Base-by-base conservation (phyloP, 2,888 invertebrate species). In the Lissocephala sabroskyi region DNA sequence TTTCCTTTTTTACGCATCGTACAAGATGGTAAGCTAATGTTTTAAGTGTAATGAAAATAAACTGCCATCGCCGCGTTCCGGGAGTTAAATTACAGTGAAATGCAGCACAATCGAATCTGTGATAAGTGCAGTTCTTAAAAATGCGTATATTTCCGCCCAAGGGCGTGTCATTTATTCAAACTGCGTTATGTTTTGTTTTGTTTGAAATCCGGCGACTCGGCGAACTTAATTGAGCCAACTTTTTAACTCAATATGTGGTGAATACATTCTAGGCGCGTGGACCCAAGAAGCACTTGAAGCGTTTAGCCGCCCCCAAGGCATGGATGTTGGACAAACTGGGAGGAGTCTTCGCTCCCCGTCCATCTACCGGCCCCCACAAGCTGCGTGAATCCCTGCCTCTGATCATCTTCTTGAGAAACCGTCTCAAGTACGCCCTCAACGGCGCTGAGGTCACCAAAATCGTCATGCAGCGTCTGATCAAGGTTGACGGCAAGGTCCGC, bases 251-350 rank as follows among this genome's bases (percentile, higher is more conserved):
- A 41, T n/a, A n/a, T n/a, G 19, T 48, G 28, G 10, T 42, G 37
- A 4, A 26, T 11, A 62, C 61, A 62, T 85, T 86, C 13, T 84
- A 95, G 97, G 97, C 95, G 87, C 94, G 98, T 87, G 99, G 99
- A 86, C 98, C 97, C 39, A 98, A 97, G 87, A 98, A 98, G 89
- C 98, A 98, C 88, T 89, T 99, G 89, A 99, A 99, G 92, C 97
- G 99, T 87, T 89, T 99, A 82, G 93, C 95, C 85, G 99, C 99
- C 53, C 99, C 99, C 9, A 98, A 97, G 87, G 96, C 98, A 93
- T 99, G 99, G 99, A 98, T 99, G 98, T 91, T 99, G 90, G 98
- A 98, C 89, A 99, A 99, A 87, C 88, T 98, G 79, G 96, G 97
- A 63, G 98, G 98, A 83, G 96, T 95, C 52, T 98, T 96, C 85